Evolutionary conservation across 2,888 invertebrate genomes (phyloP).

Genomic region (Ischnus inquisitorius): DNA sequence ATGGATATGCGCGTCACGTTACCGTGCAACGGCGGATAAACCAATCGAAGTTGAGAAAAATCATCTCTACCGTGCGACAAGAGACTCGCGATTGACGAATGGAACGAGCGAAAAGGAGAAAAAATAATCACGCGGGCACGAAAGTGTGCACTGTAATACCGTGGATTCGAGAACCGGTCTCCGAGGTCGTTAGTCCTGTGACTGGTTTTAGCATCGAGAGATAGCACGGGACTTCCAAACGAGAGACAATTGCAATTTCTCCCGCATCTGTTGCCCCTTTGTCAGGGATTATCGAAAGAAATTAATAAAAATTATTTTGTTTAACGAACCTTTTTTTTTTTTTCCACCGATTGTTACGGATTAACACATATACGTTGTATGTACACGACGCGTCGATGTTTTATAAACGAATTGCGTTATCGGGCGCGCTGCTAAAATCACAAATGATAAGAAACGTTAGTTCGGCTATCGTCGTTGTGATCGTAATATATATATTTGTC

Average conservation of each 20-base stretch:
- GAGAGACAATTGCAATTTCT: no score
- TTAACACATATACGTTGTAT: background rate
- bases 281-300: background rate
- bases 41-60: background rate
- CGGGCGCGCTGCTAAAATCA: background rate
- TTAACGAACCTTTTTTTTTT: background rate
- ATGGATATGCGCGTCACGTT: background rate
- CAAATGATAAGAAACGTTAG: background rate
- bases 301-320: background rate
- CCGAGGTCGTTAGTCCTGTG: background rate
- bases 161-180: conserved; percentile 1
- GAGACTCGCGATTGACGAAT: no score
- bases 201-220: background rate
- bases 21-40: background rate
- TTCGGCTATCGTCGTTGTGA: background rate
- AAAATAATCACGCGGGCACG: conserved; percentile 10
- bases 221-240: background rate
- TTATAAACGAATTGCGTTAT: no score
- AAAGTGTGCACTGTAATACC: background rate
- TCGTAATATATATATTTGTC: background rate
- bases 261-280: background rate
- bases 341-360: background rate
- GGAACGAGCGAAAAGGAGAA: background rate
- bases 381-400: no score
- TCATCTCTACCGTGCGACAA: background rate